phyloP scores from a whole-genome alignment of 2,888 invertebrate species.

The Dendrolimus houi region DNA sequence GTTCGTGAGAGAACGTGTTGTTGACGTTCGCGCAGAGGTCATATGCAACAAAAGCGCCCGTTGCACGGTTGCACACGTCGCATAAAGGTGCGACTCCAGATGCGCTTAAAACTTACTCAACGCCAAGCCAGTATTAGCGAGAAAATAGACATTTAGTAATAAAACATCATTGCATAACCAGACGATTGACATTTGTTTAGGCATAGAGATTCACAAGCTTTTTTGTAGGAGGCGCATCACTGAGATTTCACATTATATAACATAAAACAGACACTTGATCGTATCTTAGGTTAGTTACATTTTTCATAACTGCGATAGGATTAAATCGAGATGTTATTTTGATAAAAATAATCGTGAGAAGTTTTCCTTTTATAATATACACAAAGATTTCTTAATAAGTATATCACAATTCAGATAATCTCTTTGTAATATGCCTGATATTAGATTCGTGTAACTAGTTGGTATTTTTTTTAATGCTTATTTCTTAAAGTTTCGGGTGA shows the following conservation, averaged over 20 bases:
- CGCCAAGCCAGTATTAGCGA: neutral
- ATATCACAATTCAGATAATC: neutral
- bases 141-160: constrained; percentile 47
- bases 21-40: constrained; percentile 6
- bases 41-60: constrained; percentile 2
- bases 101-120: neutral
- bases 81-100: neutral
- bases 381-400: neutral
- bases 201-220: constrained; percentile 4
- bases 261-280: neutral
- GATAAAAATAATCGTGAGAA: neutral
- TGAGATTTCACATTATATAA: neutral
- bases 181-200: constrained; percentile 64
- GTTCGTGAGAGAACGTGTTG: neutral
- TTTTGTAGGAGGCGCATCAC: neutral
- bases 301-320: neutral
- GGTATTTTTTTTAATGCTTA: neutral
- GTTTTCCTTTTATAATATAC: neutral
- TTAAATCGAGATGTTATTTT: neutral
- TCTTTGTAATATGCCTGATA: neutral
- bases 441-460: neutral
- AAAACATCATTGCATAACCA: constrained; percentile 54
- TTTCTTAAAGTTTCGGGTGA: neutral
- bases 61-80: neutral
- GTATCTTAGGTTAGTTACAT: no score